phyloP scores from a whole-genome alignment of 2,113 vertebrate species.

The Alces alces region DNA sequence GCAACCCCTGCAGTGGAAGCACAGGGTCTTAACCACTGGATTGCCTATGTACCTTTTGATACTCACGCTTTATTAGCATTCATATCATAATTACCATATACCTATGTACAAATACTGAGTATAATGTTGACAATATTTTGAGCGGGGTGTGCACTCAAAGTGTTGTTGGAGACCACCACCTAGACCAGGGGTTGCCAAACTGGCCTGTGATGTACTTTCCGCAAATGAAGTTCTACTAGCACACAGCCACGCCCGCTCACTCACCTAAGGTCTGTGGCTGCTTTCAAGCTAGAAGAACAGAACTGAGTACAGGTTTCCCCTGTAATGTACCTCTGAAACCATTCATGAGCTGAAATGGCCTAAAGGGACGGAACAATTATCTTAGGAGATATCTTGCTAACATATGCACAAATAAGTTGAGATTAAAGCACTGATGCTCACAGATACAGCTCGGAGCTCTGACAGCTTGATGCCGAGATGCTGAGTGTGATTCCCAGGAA shows the following conservation, averaged over 20 bases:
- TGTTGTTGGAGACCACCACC: neutral
- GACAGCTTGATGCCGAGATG: neutral
- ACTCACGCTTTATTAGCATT: neutral
- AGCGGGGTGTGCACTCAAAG: neutral
- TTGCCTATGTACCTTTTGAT: neutral
- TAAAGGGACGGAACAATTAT: neutral
- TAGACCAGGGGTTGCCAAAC: neutral
- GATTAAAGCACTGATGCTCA: neutral
- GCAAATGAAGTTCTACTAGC: neutral
- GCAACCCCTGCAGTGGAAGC: neutral
- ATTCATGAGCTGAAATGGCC: neutral
- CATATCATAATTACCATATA: neutral
- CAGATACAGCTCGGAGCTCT: neutral
- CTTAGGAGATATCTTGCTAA: neutral
- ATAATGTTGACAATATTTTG: neutral
- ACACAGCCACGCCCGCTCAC: neutral
- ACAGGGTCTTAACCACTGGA: neutral
- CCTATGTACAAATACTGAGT: neutral
- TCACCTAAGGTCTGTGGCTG: neutral
- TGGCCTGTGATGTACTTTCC: neutral
- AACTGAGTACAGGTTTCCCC: neutral
- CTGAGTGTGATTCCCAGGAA: neutral
- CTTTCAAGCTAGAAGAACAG: neutral
- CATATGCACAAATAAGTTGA: neutral
- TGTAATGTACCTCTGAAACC: neutral